Evolutionary conservation across 2,888 invertebrate species (phyloP).

Genomic region (Fragum sueziense): DNA sequence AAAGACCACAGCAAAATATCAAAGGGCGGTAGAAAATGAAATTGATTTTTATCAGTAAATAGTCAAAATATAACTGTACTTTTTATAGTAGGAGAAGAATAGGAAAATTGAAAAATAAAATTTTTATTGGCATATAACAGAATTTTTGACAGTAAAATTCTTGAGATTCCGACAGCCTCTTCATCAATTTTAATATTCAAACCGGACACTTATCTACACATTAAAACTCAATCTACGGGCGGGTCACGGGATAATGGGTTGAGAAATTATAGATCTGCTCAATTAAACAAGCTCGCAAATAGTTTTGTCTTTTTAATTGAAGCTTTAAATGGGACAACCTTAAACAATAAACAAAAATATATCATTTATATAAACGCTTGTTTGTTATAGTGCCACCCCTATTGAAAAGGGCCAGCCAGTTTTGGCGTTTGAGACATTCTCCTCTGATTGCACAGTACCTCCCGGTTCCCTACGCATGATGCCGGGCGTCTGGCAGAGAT

Average conservation of each 20-base stretch:
- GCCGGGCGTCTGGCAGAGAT: too few relatives aligned
- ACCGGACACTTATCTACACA: conserved; percentile 14
- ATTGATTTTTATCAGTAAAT: background rate
- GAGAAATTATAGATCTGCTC: too few relatives aligned
- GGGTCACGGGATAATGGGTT: background rate
- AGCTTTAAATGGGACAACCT: too few relatives aligned
- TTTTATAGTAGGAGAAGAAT: background rate
- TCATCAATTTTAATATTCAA: conserved; percentile 14
- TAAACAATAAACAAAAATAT: too few relatives aligned
- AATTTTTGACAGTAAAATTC: conserved; percentile 16
- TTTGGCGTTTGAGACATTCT: too few relatives aligned
- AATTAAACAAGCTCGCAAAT: too few relatives aligned
- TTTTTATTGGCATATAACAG: conserved; percentile 25
- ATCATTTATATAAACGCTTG: too few relatives aligned
- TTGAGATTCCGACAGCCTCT: conserved; percentile 17
- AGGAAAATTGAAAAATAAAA: conserved; percentile 16
- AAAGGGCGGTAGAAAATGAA: background rate
- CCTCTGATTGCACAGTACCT: too few relatives aligned
- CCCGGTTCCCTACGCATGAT: too few relatives aligned
- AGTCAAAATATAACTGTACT: conserved; percentile 7
- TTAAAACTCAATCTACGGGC: conserved; percentile 15
- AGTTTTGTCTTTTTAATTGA: too few relatives aligned
- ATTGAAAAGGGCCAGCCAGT: too few relatives aligned
- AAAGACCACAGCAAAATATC: background rate
- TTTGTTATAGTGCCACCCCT: too few relatives aligned